phyloP scores from a whole-genome alignment of 2,888 invertebrate genomes.

The Bombyx huttoni region DNA sequence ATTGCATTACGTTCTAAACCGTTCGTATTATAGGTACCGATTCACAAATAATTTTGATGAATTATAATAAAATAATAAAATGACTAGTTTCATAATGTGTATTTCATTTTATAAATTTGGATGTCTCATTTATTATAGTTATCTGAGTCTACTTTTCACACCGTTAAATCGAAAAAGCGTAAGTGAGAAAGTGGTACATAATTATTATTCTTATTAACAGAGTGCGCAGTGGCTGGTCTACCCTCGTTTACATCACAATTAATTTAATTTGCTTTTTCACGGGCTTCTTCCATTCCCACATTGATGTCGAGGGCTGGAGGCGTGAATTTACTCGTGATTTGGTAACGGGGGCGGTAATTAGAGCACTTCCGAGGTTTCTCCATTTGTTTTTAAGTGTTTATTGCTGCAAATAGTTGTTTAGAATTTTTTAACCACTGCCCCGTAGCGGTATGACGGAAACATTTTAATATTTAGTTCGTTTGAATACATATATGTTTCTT shows the following conservation, averaged over 20 bases:
- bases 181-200: constrained; percentile 34
- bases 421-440: constrained; percentile 32
- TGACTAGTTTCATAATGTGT: too few species aligned
- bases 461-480: not conserved
- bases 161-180: constrained; percentile 30
- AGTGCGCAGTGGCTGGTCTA: constrained; percentile 41
- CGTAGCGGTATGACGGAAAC: constrained; percentile 3
- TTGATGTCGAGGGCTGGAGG: constrained; percentile 56
- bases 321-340: constrained; percentile 68
- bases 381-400: constrained; percentile 63
- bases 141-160: not conserved
- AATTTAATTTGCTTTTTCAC: constrained; percentile 71
- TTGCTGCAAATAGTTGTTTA: constrained; percentile 37
- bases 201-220: constrained; percentile 58
- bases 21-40: too few species aligned
- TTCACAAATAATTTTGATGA: not conserved
- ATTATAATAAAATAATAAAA: not conserved
- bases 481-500: not conserved
- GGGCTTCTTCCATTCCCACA: constrained; percentile 64
- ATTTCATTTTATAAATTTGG: too few species aligned
- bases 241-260: constrained; percentile 70
- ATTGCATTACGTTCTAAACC: not conserved
- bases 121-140: too few species aligned
- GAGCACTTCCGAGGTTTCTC: constrained; percentile 60
- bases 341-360: constrained; percentile 64